Percentiles rank a stretch among this genome's conserved stretches.
Conservation (phyloP, 2,888 invertebrate species). For the Eulithis testata region DNA sequence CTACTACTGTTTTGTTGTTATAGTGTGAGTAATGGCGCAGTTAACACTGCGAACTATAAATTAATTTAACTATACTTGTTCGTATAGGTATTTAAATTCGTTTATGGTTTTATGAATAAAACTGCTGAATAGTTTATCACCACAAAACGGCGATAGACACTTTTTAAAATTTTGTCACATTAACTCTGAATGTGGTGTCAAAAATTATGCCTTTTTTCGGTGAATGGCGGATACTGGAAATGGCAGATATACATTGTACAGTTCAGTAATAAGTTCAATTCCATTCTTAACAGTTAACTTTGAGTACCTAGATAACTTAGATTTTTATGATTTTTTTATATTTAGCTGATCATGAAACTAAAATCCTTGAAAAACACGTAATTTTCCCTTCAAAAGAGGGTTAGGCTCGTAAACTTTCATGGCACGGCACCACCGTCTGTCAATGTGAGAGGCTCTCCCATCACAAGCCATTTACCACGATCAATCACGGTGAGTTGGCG, state of each 20-base stretch:
- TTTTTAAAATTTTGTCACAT: too few species aligned
- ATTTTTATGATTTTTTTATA: too few species aligned
- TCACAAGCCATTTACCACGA: constrained; percentile 73
- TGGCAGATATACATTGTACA: too few species aligned
- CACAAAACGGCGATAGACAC: not conserved
- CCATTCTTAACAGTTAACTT: too few species aligned
- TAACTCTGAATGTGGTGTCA: too few species aligned
- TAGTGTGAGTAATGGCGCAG: constrained; percentile 22
- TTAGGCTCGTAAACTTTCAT: constrained; percentile 65
- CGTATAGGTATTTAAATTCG: constrained; percentile 20
- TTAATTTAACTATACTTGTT: constrained; percentile 23
- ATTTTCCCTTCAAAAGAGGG: constrained; percentile 37
- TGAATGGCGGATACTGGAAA: too few species aligned
- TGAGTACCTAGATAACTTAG: too few species aligned
- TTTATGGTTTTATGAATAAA: constrained; percentile 11
- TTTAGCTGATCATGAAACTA: not conserved
- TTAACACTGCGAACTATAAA: constrained; percentile 25
- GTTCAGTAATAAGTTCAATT: too few species aligned
- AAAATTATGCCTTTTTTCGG: too few species aligned
- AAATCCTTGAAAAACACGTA: constrained; percentile 14
- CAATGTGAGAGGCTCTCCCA: constrained; percentile 46
- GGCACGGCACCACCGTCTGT: constrained; percentile 59
- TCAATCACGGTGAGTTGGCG: constrained; percentile 67
- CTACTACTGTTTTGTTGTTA: constrained; percentile 24
- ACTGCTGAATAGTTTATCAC: constrained; percentile 8